Conservation (phyloP, 2,888 invertebrate genomes). For the Troides aeacus region DNA sequence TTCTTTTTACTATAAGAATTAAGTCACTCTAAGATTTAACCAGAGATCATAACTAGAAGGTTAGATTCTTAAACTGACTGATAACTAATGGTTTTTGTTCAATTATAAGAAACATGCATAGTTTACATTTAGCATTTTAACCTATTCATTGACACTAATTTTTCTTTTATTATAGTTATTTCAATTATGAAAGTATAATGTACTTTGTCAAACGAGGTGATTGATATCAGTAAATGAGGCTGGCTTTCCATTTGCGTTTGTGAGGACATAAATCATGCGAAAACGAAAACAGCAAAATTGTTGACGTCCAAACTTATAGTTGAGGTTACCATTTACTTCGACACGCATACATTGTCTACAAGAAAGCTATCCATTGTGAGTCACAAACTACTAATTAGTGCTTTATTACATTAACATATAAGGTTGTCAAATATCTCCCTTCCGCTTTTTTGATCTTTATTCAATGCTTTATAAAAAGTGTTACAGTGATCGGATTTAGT, state of each 20-base stretch:
- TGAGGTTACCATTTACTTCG: not conserved
- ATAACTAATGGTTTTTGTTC: no score
- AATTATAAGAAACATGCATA: no score
- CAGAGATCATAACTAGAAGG: no score
- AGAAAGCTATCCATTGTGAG: not conserved
- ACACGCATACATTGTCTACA: not conserved
- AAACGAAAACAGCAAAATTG: conserved; percentile 2
- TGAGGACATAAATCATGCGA: conserved; percentile 9
- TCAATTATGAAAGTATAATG: not conserved
- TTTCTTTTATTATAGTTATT: no score
- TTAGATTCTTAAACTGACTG: no score
- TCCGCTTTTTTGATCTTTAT: no score
- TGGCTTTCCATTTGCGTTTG: conserved; percentile 2
- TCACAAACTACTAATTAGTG: not conserved
- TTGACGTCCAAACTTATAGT: conserved; percentile 1
- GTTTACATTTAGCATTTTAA: not conserved
- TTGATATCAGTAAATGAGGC: not conserved
- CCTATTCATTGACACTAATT: not conserved
- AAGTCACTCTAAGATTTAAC: no score
- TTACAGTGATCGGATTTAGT: no score
- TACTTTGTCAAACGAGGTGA: not conserved
- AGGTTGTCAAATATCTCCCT: no score
- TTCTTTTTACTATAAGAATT: no score
- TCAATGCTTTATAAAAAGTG: no score
- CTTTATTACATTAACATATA: not conserved